A percentile compares a stretch with the other conserved stretches of the same genome.
Conservation (phyloP, 1,140 invertebrate genomes). For the Octopus sinensis region DNA sequence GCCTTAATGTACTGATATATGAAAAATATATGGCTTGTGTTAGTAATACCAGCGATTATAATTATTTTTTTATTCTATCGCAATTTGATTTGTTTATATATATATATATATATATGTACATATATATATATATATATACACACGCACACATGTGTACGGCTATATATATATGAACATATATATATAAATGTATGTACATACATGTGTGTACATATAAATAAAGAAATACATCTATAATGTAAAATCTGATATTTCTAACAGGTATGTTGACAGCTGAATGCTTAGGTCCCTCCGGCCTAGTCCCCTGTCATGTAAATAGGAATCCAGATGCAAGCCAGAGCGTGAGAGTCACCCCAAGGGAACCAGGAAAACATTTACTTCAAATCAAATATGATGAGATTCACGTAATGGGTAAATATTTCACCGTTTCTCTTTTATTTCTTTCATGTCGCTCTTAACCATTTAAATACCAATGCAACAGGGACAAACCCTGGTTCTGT, state of each 20-base stretch:
- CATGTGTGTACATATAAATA: neutral
- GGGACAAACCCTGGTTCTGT: too few relatives aligned
- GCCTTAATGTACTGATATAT: too few relatives aligned
- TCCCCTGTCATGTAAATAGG: neutral
- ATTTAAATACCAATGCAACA: too few relatives aligned
- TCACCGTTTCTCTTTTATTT: neutral
- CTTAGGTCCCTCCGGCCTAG: neutral
- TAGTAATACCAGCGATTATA: too few relatives aligned
- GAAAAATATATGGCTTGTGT: too few relatives aligned
- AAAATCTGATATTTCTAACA: neutral
- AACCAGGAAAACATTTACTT: conserved; percentile 8
- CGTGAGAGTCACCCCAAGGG: neutral
- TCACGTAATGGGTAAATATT: neutral
- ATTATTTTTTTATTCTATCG: too few relatives aligned
- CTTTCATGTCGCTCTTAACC: too few relatives aligned
- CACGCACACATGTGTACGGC: neutral
- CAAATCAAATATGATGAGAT: neutral
- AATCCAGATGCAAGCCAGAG: neutral
- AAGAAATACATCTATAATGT: neutral
- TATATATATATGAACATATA: neutral
- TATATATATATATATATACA: neutral
- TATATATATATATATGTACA: neutral
- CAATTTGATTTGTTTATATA: neutral
- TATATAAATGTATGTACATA: neutral
- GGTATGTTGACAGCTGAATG: conserved; percentile 7